Conservation (phyloP, 2,888 invertebrate genomes). For the Ptilodon capucinus region DNA sequence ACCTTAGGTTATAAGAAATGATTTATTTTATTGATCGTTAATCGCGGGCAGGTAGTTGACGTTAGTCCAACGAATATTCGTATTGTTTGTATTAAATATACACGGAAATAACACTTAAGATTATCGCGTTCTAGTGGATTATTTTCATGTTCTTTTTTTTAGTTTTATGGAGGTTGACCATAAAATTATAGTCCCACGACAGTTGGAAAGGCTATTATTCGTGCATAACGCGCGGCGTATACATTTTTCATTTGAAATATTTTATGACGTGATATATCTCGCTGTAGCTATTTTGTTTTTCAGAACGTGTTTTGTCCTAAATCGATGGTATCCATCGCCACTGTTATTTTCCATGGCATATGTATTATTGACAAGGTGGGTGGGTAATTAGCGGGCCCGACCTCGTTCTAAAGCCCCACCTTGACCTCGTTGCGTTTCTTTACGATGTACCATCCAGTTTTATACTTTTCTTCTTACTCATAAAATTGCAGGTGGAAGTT, state of each 20-base stretch:
- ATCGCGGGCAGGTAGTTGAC: background rate
- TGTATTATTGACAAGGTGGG: constrained; percentile 54
- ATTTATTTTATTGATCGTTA: background rate
- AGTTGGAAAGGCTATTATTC: background rate
- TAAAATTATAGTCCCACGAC: background rate
- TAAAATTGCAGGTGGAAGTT: constrained; percentile 54
- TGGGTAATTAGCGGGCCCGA: constrained; percentile 70
- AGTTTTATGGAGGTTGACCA: background rate
- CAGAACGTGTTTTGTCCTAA: constrained; percentile 19
- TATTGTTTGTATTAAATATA: background rate
- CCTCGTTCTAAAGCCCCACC: constrained; percentile 71
- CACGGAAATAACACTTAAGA: background rate
- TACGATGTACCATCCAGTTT: constrained; percentile 65
- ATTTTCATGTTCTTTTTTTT: background rate
- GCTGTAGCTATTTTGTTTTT: background rate
- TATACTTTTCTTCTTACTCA: constrained; percentile 62
- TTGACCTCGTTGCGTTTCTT: constrained; percentile 73
- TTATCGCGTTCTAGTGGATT: background rate
- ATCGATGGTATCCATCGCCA: constrained; percentile 36
- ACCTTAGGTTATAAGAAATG: background rate
- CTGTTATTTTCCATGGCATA: constrained; percentile 47
- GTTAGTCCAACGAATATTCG: background rate
- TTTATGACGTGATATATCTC: background rate
- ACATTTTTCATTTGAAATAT: background rate
- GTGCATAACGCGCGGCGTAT: background rate